Percentiles rank a stretch among this genome's conserved stretches.
Evolutionary conservation across 2,113 vertebrate genomes (phyloP).

Genomic region (Pteruthius melanotis): DNA sequence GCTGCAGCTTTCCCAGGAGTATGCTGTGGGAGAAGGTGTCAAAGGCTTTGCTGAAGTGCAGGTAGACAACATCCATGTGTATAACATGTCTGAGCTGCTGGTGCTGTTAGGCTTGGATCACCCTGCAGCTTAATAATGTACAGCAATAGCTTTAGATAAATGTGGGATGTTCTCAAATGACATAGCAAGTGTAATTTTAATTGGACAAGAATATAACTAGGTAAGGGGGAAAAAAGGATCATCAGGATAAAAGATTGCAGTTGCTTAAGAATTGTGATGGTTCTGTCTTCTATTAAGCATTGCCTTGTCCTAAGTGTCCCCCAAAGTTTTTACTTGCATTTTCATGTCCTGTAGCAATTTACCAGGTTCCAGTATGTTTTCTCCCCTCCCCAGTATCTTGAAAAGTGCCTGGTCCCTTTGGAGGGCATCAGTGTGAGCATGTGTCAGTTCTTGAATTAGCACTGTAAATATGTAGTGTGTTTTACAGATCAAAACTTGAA

Average conservation of each 20-base stretch:
- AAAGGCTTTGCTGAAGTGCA: not conserved
- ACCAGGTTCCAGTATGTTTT: not conserved
- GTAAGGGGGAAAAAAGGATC: not conserved
- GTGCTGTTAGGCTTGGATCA: not conserved
- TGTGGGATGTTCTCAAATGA: not conserved
- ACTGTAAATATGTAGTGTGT: not conserved
- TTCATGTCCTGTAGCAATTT: not conserved
- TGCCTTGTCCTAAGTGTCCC: not conserved
- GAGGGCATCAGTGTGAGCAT: not conserved
- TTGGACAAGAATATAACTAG: not conserved
- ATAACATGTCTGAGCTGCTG: not conserved
- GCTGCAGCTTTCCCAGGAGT: not conserved
- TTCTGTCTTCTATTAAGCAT: not conserved
- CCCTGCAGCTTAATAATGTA: fast-evolving
- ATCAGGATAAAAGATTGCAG: not conserved
- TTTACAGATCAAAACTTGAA: not conserved
- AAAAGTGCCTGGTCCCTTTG: not conserved
- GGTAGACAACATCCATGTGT: not conserved
- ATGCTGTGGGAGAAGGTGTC: fast-evolving
- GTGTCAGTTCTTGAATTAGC: not conserved
- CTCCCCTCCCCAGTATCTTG: not conserved
- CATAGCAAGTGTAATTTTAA: not conserved
- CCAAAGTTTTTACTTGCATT: not conserved
- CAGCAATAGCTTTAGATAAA: not conserved
- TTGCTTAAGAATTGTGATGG: not conserved